These are phyloP conservation scores for Panzeria rudis DNA, from an alignment of 2,888 invertebrate species.

Conservation along the genomic window DNA sequence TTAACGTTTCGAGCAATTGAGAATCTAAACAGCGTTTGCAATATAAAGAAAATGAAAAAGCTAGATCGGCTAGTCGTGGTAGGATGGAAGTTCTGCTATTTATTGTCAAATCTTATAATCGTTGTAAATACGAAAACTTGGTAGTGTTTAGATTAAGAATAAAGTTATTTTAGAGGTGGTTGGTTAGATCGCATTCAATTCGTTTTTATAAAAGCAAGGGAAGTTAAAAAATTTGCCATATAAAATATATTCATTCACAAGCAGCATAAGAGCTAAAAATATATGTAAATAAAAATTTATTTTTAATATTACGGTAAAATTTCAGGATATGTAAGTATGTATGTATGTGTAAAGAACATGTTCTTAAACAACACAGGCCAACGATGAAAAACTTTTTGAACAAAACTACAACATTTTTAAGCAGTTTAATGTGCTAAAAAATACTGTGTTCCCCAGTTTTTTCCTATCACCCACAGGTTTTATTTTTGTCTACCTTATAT, in stretches of 20 bases:
- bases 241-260: neutral
- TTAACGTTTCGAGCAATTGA: neutral
- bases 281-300: conserved; percentile 6
- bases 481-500: no score
- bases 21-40: neutral
- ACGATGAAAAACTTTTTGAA: no score
- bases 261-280: conserved; percentile 1
- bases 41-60: neutral
- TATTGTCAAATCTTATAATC: conserved; percentile 43
- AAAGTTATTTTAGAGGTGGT: neutral
- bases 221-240: neutral
- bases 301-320: neutral
- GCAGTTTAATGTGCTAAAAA: no score
- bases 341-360: no score
- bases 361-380: no score
- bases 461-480: no score
- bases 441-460: no score
- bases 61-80: neutral
- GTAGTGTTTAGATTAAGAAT: neutral
- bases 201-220: neutral
- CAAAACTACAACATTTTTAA: no score
- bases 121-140: conserved; percentile 41
- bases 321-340: no score
- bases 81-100: neutral
- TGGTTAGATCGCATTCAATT: neutral